Percentiles rank a stretch among this genome's conserved stretches.
phyloP scores from a whole-genome alignment of 1,140 invertebrate species.

The Conus ventricosus region DNA sequence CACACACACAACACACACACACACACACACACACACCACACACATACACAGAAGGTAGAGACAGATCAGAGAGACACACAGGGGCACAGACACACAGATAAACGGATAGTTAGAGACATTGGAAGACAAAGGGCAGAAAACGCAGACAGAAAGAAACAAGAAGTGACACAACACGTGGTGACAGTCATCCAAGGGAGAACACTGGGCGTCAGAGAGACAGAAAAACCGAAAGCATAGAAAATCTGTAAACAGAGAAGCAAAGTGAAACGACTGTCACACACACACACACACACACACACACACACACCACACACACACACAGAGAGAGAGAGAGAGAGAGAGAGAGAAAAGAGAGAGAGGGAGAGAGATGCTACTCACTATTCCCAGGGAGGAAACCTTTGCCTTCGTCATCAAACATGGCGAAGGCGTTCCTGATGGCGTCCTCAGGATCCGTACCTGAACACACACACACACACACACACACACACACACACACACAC shows the following conservation, averaged over 20 bases:
- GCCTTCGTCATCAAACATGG: slow-evolving; percentile 89
- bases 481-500: background rate
- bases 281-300: no score
- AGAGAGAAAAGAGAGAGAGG: no score
- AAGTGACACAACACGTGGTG: no score
- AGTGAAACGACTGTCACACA: no score
- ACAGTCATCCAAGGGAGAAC: no score
- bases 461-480: background rate
- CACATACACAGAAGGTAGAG: background rate
- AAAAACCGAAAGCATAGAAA: no score
- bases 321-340: no score
- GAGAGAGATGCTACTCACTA: slow-evolving; percentile 71
- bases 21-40: no score
- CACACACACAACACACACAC: no score
- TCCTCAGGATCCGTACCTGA: slow-evolving; percentile 91
- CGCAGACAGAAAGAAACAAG: background rate
- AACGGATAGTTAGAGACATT: background rate
- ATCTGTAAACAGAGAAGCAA: no score
- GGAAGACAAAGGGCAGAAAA: background rate
- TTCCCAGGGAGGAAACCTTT: slow-evolving; percentile 75
- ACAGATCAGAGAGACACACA: background rate
- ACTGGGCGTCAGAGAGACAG: no score
- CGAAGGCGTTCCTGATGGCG: slow-evolving; percentile 95
- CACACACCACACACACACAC: no score
- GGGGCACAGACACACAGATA: background rate